A percentile compares a stretch with the other conserved stretches of the same genome.
Conservation (phyloP, 2,888 invertebrate species). For the Copidosoma aretas region DNA sequence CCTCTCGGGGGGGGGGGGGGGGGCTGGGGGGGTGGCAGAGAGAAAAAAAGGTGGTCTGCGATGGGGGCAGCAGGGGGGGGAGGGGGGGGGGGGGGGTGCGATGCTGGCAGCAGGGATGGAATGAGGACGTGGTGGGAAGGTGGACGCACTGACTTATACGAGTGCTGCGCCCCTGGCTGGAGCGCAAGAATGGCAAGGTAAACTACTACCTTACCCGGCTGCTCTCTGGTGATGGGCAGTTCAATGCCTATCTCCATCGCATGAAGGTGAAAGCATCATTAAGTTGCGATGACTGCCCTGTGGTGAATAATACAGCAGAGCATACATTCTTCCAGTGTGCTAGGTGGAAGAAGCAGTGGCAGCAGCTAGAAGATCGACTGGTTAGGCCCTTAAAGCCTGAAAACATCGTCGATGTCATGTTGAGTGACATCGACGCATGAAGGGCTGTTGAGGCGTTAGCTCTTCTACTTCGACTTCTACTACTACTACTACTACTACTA, state of each 20-base stretch:
- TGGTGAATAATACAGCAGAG: background rate
- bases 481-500: too few species aligned
- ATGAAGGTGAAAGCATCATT: background rate
- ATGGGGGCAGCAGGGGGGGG: too few species aligned
- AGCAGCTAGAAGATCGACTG: background rate
- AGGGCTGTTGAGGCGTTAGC: background rate
- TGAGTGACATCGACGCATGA: background rate
- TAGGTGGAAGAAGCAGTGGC: background rate
- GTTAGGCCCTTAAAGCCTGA: background rate
- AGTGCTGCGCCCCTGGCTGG: background rate
- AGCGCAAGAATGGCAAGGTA: background rate
- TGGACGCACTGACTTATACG: background rate
- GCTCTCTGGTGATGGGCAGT: background rate
- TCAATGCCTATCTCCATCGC: background rate
- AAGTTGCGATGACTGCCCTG: background rate
- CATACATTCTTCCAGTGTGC: background rate
- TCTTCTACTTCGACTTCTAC: too few species aligned
- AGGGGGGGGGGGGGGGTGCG: too few species aligned
- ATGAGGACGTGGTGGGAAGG: background rate
- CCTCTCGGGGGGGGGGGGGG: too few species aligned
- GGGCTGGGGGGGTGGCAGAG: too few species aligned
- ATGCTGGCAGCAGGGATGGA: background rate
- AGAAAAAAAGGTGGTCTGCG: too few species aligned
- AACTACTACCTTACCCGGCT: background rate
- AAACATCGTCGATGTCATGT: background rate